phyloP scores from a whole-genome alignment of 2,797 vertebrate genomes.

The Argentina silus region DNA sequence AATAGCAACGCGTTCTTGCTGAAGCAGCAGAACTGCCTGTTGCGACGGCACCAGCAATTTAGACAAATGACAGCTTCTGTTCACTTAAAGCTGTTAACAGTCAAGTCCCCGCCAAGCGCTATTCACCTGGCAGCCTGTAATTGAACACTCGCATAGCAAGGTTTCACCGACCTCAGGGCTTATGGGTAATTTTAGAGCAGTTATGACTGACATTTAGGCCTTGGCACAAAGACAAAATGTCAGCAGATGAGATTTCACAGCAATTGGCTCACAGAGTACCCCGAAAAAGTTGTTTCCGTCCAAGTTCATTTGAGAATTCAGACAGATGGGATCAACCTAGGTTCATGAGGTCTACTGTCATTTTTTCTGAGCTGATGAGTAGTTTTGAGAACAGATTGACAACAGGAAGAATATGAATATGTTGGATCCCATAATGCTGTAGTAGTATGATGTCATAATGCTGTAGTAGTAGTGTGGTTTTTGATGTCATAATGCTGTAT shows the following conservation, averaged over 20 bases:
- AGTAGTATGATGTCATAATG: conserved; percentile 10
- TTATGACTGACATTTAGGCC: conserved; percentile 61
- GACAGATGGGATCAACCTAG: not conserved
- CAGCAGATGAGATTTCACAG: conserved; percentile 33
- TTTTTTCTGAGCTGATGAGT: not conserved
- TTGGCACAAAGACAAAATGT: conserved; percentile 57
- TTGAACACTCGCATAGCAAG: conserved; percentile 37
- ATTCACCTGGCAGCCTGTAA: conserved; percentile 47
- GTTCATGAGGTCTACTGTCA: not conserved
- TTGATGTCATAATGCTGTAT: no score
- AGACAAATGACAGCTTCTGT: conserved; percentile 36
- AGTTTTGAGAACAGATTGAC: not conserved
- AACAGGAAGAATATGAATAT: conserved; percentile 39
- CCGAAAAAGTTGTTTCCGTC: conserved; percentile 21
- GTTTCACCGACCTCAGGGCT: conserved; percentile 45
- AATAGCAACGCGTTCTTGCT: conserved; percentile 43
- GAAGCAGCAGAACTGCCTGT: conserved; percentile 51
- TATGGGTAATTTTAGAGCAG: conserved; percentile 53
- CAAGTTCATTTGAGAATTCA: not conserved
- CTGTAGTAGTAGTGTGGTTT: no score
- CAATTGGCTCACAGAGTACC: conserved; percentile 32
- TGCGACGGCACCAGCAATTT: conserved; percentile 18
- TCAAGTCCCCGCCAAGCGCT: conserved; percentile 32
- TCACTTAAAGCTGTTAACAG: conserved; percentile 34
- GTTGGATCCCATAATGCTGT: conserved; percentile 5